Conservation (phyloP, 2,797 vertebrate species). For the Sebastes matsubarae region DNA sequence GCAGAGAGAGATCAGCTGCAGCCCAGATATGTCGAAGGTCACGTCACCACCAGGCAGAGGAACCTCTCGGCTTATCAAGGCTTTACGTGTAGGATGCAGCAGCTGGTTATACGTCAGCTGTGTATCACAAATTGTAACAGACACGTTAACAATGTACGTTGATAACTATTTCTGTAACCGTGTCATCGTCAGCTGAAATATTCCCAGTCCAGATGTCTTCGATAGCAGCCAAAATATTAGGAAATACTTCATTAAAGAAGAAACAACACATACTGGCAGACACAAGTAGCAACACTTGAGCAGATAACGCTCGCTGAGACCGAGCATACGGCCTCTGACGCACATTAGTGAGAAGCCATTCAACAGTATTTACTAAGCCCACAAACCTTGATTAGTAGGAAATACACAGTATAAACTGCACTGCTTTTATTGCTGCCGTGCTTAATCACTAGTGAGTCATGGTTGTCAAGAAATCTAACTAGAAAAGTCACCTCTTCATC, state of each 20-base stretch:
- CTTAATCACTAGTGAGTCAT: conserved; percentile 12
- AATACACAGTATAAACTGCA: conserved; percentile 33
- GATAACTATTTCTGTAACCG: background rate
- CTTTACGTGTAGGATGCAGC: background rate
- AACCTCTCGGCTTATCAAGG: background rate
- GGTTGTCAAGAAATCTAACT: conserved; percentile 1
- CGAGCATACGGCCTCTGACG: conserved; percentile 42
- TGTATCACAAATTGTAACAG: background rate
- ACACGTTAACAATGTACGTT: background rate
- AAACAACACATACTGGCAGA: conserved; percentile 6
- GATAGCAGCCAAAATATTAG: conserved; percentile 4
- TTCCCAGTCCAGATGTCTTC: conserved; percentile 14
- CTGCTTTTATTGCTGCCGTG: conserved; percentile 9
- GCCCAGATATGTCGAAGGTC: background rate
- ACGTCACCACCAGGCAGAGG: background rate
- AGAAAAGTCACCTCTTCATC: conserved; percentile 26
- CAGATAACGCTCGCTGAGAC: conserved; percentile 20
- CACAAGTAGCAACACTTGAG: conserved; percentile 29
- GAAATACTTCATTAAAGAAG: conserved; percentile 13
- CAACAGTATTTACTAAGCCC: conserved; percentile 60
- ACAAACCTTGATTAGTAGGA: conserved; percentile 43
- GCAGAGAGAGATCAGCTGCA: conserved; percentile 9
- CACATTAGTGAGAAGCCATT: conserved; percentile 41
- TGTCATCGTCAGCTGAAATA: background rate
- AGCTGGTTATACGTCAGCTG: background rate